phyloP scores from a whole-genome alignment of 2,797 vertebrate genomes.

The Anabas testudineus region DNA sequence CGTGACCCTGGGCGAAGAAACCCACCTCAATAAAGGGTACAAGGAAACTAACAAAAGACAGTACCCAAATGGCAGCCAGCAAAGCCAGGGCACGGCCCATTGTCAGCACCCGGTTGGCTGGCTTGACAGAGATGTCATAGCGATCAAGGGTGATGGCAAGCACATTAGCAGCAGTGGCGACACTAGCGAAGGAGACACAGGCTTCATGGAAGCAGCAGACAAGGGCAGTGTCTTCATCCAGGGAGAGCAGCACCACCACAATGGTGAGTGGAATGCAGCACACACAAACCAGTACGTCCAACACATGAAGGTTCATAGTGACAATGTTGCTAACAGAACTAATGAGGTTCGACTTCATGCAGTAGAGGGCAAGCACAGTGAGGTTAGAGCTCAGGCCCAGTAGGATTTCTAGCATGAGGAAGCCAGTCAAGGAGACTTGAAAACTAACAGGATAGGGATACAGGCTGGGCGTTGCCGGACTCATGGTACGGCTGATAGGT shows the following conservation, averaged over 20 bases:
- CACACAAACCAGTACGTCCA: constrained; percentile 96
- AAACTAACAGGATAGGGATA: constrained; percentile 93
- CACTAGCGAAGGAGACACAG: constrained; percentile 96
- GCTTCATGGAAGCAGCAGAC: constrained; percentile 99
- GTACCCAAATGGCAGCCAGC: constrained; percentile 94
- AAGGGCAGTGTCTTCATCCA: constrained; percentile 92
- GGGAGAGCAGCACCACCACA: constrained; percentile 93
- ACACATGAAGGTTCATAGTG: constrained; percentile 98
- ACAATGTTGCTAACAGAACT: constrained; percentile 99
- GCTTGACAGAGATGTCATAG: constrained; percentile 98
- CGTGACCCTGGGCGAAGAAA: constrained; percentile 90
- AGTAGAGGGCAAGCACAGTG: constrained; percentile 98
- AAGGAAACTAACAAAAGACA: constrained; percentile 95
- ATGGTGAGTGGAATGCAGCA: constrained; percentile 98
- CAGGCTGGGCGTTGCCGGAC: constrained; percentile 87
- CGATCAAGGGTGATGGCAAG: constrained; percentile 97
- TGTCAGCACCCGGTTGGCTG: constrained; percentile 96
- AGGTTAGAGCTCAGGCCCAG: constrained; percentile 98
- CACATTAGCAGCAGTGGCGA: constrained; percentile 97
- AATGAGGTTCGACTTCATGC: constrained; percentile 99
- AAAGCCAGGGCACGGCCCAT: constrained; percentile 95
- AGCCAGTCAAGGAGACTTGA: constrained; percentile 96
- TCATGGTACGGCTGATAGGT: constrained; percentile 91
- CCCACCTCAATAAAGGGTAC: constrained; percentile 99
- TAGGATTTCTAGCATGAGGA: constrained; percentile 98